Conservation (phyloP, 2,888 invertebrate species). For the Melieria picta region DNA sequence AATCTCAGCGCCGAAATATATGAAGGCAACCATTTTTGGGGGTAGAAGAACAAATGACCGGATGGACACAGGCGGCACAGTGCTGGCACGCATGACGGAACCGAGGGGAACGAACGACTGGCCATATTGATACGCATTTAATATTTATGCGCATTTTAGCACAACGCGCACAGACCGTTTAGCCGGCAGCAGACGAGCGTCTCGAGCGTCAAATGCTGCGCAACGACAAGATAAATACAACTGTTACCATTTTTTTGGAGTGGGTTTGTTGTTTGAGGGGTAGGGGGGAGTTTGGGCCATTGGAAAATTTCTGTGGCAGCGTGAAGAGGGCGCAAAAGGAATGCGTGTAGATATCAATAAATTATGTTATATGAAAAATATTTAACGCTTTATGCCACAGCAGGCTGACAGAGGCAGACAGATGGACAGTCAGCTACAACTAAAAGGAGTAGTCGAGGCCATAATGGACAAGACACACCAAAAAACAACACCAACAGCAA, state of each 20-base stretch:
- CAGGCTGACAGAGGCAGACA: background rate
- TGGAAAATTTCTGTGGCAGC: background rate
- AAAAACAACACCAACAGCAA: background rate
- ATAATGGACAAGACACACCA: background rate
- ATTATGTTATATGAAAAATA: constrained; percentile 45
- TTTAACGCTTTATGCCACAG: constrained; percentile 45
- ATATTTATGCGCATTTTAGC: constrained; percentile 47
- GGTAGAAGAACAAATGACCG: background rate
- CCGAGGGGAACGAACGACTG: background rate
- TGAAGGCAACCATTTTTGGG: no score
- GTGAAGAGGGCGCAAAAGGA: background rate
- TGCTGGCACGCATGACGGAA: background rate
- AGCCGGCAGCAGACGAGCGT: background rate
- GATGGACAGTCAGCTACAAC: background rate
- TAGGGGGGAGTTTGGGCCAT: background rate
- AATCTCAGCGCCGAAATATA: no score
- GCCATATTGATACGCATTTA: constrained; percentile 47
- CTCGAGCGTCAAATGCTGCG: background rate
- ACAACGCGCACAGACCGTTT: constrained; percentile 6
- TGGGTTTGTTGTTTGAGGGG: background rate
- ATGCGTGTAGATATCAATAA: constrained; percentile 32
- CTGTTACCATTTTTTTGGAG: background rate
- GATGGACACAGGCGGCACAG: background rate
- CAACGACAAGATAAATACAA: background rate
- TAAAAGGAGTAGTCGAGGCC: background rate